Evolutionary conservation across 64 coral and sea anemone genomes (phyloP), one percentile per base, ranked within the genome.

Genomic region (Actinia equina): DNA sequence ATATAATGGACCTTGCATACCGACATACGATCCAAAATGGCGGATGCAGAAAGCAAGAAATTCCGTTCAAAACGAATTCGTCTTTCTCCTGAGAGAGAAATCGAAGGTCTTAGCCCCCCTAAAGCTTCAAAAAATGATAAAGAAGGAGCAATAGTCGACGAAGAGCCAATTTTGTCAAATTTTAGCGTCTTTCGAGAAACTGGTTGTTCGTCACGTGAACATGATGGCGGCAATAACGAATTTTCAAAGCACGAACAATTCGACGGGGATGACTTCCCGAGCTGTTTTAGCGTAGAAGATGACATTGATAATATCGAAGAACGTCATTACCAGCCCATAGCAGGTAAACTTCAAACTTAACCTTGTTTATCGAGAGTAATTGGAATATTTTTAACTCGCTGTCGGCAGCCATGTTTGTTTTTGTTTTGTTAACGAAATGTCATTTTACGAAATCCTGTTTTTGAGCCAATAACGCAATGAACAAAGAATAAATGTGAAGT

Each of bases 261-360:
- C 7, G 84, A 90, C 82, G 83, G 91, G 70, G 91, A 93, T 6
- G 85, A 96, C 84, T 96, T 96, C 63, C 91, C 94, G 16, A 63
- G 89, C 52, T 96, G 94, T 84, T 96, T 90, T 77, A 96, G 94
- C 51, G 94, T 96, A 6, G 94, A 96, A 53, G 85, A 96, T 19
- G 88, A 77, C 43, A 20, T 87, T 5, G 84, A 85, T 56, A 67
- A 96, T 52, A 30, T 67, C 54, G 94, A 96, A 51, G 87, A 96
- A 88, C 91, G 88, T 42, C 94, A 96, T 25, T 96, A 87, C 86
- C 94, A 93, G 52, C 94, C 94, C 77, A 79, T 96, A 84, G 94
- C 94, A 54, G 94, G 94, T 96, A 96, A 43, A 17, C 1, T 78
- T 30, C 4, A 22, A 22, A 6, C 2, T 23, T 65, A 23, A 65